phyloP scores from a whole-genome alignment of 2,113 vertebrate genomes.

The western clawed frog (Xenopus tropicalis) region UCB_Xtro_10.0 CM004443.2:105749001-105749500 shows the following conservation, averaged over 20 bases:
- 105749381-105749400: conserved; percentile 59
- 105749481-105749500: conserved; percentile 74
- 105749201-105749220: conserved; percentile 79
- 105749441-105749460: conserved; percentile 51
- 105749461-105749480: conserved; percentile 63
- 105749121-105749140: conserved; percentile 76
- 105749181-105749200: conserved; percentile 70
- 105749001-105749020: conserved; percentile 65
- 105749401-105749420: conserved; percentile 72
- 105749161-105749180: conserved; percentile 65
- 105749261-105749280: conserved; percentile 89
- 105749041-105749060: conserved; percentile 55
- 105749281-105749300: conserved; percentile 63
- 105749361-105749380: conserved; percentile 51
- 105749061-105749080: conserved; percentile 44
- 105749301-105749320: conserved; percentile 75
- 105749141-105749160: conserved; percentile 78
- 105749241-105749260: conserved; percentile 85
- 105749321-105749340: conserved; percentile 69
- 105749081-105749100: conserved; percentile 69
- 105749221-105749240: conserved; percentile 76
- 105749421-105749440: conserved; percentile 65
- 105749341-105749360: conserved; percentile 57
- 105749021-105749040: conserved; percentile 53
- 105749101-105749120: conserved; percentile 76